Percentiles rank a stretch among this genome's conserved stretches.
phyloP scores from a whole-genome alignment of 2,113 vertebrate species.

The Pontoporia blainvillei region DNA sequence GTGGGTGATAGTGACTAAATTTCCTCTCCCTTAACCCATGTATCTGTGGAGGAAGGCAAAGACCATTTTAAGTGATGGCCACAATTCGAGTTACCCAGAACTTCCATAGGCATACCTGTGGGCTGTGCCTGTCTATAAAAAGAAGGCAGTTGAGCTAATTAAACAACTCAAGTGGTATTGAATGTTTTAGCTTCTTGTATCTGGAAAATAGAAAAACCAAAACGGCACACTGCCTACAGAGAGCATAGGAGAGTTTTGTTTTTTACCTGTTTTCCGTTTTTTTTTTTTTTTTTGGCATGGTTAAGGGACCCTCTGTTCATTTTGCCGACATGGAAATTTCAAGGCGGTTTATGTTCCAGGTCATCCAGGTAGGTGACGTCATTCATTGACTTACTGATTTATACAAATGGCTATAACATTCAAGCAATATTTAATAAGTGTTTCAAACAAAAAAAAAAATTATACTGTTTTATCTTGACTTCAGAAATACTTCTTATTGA shows the following conservation, averaged over 20 bases:
- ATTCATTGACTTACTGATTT: neutral
- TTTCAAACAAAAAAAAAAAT: rapidly evolving
- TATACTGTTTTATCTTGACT: neutral
- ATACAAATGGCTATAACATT: rapidly evolving
- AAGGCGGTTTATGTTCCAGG: too few species aligned
- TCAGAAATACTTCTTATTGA: too few species aligned
- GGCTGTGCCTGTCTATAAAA: neutral
- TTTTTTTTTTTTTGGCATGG: neutral
- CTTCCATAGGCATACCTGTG: rapidly evolving
- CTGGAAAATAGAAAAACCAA: neutral
- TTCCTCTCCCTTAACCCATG: rapidly evolving
- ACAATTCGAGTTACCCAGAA: rapidly evolving
- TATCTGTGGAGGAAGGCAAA: rapidly evolving
- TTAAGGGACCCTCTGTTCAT: rapidly evolving
- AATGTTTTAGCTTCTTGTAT: neutral
- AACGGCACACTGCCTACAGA: rapidly evolving
- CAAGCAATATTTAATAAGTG: rapidly evolving
- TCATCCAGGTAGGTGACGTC: neutral
- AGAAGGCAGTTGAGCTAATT: neutral
- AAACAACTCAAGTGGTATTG: neutral
- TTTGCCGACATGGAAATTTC: neutral
- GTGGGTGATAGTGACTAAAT: rapidly evolving
- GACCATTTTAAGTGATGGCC: rapidly evolving
- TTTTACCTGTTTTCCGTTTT: neutral
- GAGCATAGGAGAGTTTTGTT: rapidly evolving